Evolutionary conservation across 1,140 invertebrate species (phyloP).

Genomic region (Aplysia californica): DNA sequence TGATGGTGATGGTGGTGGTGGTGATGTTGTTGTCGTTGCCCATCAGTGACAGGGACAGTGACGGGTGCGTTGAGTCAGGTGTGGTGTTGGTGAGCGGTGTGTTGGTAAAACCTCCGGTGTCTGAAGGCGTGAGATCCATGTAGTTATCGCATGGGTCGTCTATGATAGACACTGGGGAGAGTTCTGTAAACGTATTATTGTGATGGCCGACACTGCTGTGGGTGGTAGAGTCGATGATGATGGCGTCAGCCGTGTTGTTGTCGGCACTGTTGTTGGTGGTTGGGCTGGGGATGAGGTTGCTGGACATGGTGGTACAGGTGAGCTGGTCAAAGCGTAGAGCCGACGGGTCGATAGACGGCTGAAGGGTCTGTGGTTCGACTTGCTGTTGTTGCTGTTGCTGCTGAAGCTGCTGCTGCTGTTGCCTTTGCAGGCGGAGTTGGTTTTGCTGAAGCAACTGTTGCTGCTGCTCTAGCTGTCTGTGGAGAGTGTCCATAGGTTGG

Average conservation of each 20-base stretch:
- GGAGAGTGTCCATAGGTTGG: not conserved
- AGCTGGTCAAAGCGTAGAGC: not conserved
- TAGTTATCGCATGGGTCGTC: slow-evolving; percentile 6
- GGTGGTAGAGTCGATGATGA: not conserved
- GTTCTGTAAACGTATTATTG: slow-evolving; percentile 4
- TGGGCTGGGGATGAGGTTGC: not conserved
- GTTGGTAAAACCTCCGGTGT: not conserved
- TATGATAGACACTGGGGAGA: not conserved
- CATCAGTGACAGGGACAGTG: not conserved
- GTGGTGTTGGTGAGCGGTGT: not conserved
- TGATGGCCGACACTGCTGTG: not conserved
- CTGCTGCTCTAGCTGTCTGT: not conserved
- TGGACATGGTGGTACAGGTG: not conserved
- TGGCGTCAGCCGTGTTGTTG: not conserved
- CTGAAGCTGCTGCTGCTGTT: not conserved
- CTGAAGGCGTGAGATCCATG: not conserved
- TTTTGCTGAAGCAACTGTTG: not conserved
- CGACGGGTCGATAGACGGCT: not conserved
- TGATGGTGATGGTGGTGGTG: not conserved
- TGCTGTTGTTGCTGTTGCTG: not conserved
- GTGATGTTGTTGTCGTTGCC: not conserved
- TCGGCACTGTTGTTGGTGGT: not conserved
- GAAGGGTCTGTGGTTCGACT: not conserved
- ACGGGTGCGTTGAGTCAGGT: not conserved
- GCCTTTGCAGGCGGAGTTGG: slow-evolving; percentile 1